phyloP scores from a whole-genome alignment of 2,888 invertebrate species.

The Omphaloscelis lunosa region DNA sequence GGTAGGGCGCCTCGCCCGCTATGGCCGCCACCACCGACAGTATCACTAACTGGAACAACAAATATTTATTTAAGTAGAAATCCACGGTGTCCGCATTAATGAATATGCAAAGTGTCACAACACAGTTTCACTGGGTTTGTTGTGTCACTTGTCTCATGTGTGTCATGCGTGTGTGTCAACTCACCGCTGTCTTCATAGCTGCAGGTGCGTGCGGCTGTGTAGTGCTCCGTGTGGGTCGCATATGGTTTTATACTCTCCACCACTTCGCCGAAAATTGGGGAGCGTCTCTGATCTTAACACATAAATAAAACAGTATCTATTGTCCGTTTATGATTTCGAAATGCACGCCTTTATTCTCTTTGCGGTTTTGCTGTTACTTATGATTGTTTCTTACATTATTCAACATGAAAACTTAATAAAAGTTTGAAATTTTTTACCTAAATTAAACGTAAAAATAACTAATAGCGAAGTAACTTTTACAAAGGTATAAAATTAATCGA shows the following conservation, averaged over 20 bases:
- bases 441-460: neutral
- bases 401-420: neutral
- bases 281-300: constrained; percentile 65
- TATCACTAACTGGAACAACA: constrained; percentile 80
- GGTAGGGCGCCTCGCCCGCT: constrained; percentile 85
- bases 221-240: constrained; percentile 70
- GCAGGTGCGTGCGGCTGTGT: constrained; percentile 79
- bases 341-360: constrained; percentile 55
- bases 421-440: neutral
- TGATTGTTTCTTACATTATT: neutral
- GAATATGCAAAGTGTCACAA: constrained; percentile 69
- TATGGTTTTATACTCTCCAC: constrained; percentile 85
- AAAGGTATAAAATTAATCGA: neutral
- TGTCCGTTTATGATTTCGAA: constrained; percentile 63
- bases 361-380: constrained; percentile 20
- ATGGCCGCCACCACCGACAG: constrained; percentile 81
- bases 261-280: constrained; percentile 73
- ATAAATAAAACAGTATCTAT: constrained; percentile 59
- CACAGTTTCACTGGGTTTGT: constrained; percentile 79
- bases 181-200: constrained; percentile 87
- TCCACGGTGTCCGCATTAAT: constrained; percentile 62
- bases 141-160: constrained; percentile 50
- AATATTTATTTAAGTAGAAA: constrained; percentile 56
- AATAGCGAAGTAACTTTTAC: neutral
- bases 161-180: constrained; percentile 70